A percentile compares a stretch with the other conserved stretches of the same genome.
Conservation (phyloP, 1,140 invertebrate species). For the Brachionus manjavacas region DNA sequence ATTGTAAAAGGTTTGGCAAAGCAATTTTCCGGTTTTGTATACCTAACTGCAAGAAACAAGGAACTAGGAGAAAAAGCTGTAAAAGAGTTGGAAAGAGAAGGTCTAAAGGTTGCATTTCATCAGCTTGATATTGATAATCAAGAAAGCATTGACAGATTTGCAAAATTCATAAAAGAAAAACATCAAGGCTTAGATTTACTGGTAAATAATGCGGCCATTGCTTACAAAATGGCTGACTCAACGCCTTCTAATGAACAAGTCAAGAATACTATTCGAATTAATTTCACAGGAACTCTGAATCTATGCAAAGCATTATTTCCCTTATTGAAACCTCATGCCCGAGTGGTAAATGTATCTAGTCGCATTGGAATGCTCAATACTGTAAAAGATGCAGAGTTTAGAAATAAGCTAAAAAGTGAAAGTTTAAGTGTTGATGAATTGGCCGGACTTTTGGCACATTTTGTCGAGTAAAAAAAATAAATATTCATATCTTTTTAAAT, state of each 20-base stretch:
- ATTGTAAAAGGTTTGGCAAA: background rate
- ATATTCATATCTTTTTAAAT: background rate
- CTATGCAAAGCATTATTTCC: background rate
- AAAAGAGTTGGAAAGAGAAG: slow-evolving; percentile 54
- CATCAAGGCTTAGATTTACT: slow-evolving; percentile 73
- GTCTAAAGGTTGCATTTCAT: slow-evolving; percentile 62
- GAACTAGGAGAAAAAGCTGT: slow-evolving; percentile 62
- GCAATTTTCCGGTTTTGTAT: slow-evolving; percentile 16
- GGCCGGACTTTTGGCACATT: background rate
- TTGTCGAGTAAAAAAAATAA: slow-evolving; percentile 5
- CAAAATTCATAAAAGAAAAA: slow-evolving; percentile 63
- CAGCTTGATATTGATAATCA: slow-evolving; percentile 66
- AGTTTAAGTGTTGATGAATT: background rate
- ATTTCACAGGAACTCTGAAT: background rate
- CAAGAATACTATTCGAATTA: background rate
- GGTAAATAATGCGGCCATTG: slow-evolving; percentile 76
- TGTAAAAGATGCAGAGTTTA: background rate
- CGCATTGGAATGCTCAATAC: background rate
- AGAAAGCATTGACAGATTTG: slow-evolving; percentile 57
- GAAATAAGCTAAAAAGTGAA: background rate
- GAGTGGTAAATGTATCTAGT: slow-evolving; percentile 42
- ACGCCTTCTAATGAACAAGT: background rate
- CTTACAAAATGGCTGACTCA: background rate
- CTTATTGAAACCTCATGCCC: background rate
- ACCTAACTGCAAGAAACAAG: slow-evolving; percentile 59